These are phyloP conservation scores for Chloropsis cyanopogon DNA, from an alignment of 2,113 vertebrate species.

Conservation along the genomic window DNA sequence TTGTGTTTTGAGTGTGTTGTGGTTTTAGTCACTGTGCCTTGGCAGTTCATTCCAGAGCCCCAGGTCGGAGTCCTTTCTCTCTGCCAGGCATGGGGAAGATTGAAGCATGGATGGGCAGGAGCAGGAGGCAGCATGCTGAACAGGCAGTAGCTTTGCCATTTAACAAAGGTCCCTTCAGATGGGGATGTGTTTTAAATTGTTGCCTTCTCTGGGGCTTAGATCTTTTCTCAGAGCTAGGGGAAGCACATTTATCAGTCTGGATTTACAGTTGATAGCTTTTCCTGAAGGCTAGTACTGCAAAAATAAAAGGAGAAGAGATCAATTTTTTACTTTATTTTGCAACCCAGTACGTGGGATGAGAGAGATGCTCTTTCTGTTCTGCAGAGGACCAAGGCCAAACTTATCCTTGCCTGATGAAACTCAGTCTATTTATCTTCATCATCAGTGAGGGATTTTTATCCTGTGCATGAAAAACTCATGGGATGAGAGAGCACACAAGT, in stretches of 20 bases:
- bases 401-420: background rate
- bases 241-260: background rate
- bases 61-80: background rate
- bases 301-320: background rate
- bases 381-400: background rate
- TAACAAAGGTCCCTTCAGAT: background rate
- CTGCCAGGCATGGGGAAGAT: background rate
- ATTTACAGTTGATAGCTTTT: background rate
- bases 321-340: background rate
- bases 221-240: background rate
- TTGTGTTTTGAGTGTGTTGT: background rate
- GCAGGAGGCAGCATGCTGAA: background rate
- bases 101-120: background rate
- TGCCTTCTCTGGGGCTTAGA: background rate
- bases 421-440: background rate
- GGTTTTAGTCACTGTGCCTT: fast-evolving
- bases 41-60: background rate
- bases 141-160: background rate
- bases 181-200: background rate
- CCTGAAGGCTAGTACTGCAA: background rate
- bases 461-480: background rate
- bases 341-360: background rate
- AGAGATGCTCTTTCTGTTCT: background rate
- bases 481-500: background rate
- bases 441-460: background rate